phyloP scores from a whole-genome alignment of 2,113 vertebrate genomes.

The Protobothrops mucrosquamatus region DNA sequence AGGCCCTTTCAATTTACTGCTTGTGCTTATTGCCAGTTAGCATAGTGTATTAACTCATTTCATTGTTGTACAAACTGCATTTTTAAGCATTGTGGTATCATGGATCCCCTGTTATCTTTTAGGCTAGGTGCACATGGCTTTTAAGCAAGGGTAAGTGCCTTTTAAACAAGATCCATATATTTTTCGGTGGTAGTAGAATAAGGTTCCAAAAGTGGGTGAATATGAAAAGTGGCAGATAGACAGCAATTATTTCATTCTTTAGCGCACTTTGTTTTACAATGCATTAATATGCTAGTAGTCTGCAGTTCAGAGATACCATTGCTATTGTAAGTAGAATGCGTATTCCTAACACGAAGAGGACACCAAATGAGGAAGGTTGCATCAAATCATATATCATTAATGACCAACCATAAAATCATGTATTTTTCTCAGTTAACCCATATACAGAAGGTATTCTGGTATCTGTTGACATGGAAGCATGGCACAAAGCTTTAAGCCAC shows the following conservation, averaged over 20 bases:
- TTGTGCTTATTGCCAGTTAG: background rate
- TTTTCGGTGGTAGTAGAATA: background rate
- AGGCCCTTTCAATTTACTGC: background rate
- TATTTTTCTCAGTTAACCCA: background rate
- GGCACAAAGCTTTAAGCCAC: background rate
- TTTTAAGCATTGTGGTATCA: background rate
- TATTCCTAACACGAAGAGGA: background rate
- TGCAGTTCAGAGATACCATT: conserved; percentile 17
- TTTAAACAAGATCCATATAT: background rate
- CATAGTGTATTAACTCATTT: background rate
- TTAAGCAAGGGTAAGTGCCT: conserved; percentile 7
- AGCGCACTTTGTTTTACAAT: background rate
- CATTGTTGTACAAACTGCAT: background rate
- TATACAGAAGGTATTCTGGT: background rate
- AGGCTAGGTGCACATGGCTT: background rate
- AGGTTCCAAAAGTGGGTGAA: background rate
- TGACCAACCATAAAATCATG: background rate
- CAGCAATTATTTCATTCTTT: conserved; percentile 2
- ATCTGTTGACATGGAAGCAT: background rate
- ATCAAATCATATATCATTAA: background rate
- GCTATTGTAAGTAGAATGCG: background rate
- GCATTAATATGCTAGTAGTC: background rate
- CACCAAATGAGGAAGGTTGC: background rate
- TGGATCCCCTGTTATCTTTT: conserved; percentile 22
- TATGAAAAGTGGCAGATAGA: background rate